A percentile compares a stretch with the other conserved stretches of the same genome.
Evolutionary conservation across 2,797 vertebrate genomes (phyloP).

Genomic region (Trachops cirrhosus): DNA sequence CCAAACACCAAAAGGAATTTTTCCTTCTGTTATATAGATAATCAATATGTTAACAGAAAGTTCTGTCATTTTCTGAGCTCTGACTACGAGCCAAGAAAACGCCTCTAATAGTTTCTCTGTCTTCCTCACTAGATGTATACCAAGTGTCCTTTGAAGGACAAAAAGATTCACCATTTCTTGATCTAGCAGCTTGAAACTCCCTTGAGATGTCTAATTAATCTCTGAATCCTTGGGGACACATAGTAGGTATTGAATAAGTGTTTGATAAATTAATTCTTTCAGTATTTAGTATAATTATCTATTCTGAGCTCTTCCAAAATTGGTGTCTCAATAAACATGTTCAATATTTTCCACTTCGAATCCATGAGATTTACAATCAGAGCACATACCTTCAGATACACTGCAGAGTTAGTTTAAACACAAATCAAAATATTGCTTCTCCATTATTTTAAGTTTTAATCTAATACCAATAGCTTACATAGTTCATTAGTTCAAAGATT

Average conservation of each 20-base stretch:
- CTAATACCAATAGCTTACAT: conserved; percentile 34
- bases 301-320: background rate
- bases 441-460: conserved; percentile 55
- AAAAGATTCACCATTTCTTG: background rate
- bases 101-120: background rate
- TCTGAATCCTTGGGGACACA: background rate
- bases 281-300: conserved; percentile 7
- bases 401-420: background rate
- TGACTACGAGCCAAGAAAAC: background rate
- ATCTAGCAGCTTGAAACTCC: background rate
- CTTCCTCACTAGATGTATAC: background rate
- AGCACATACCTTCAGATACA: background rate
- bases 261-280: background rate
- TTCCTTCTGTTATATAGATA: background rate
- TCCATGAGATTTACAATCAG: background rate
- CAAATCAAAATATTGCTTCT: conserved; percentile 3
- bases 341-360: background rate
- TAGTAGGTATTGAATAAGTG: background rate
- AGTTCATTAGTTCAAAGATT: conserved; percentile 12
- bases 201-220: background rate
- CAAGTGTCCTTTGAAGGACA: background rate
- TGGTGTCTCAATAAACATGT: background rate
- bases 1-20: background rate
- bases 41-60: background rate
- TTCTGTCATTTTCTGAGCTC: background rate